Base-by-base conservation (phyloP, 2,888 invertebrate genomes). In the Beris chalybata region DNA sequence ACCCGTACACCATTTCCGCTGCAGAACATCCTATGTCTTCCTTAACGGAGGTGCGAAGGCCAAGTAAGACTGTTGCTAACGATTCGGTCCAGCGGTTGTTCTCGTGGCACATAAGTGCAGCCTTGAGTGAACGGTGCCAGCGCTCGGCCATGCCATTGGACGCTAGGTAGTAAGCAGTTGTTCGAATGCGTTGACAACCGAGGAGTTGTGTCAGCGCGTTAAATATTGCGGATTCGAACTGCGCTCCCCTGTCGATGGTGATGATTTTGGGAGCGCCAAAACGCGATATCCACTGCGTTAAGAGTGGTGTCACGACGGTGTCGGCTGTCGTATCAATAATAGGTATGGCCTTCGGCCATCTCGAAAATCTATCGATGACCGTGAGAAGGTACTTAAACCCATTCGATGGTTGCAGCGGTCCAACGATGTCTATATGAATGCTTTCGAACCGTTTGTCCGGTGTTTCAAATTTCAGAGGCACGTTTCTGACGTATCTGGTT, bases 31-130 rank as follows among this genome's bases (percentile, higher is more conserved):
- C 56, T 4, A 75, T 52, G 65, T 77, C 74, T 47, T 74, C 74
- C 65, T 74, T 76, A 29, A 68, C 65, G 4, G 71, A 64, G 0
- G 73, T 68, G 4, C 77, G 70, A 4, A 77, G 48, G 2, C 76
- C 77, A 3, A 80, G 69, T 0, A 78, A 67, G 3, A 78, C 73
- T 6, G 71, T 68, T 0, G 77, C 76, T 5, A 79, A 70, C 3
- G 65, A 56, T 9, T 71, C 70, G 2, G 69, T 53, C 77, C 77
- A 77, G 29, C 43, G 12, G 9, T 69, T 54, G n/a, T 68, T 61
- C 1, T 64, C 63, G 31, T 53, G 30, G 12, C 53, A 22, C 30
- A 22, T 13, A 9, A 53, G 13, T 9, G 53, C 29, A 15, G 53
- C 47, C 29, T 59, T 66, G 3, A 66, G 32, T 13, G 66, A 53